phyloP scores from a whole-genome alignment of 1,140 invertebrate species.

The Cyclargus thomasi region DNA sequence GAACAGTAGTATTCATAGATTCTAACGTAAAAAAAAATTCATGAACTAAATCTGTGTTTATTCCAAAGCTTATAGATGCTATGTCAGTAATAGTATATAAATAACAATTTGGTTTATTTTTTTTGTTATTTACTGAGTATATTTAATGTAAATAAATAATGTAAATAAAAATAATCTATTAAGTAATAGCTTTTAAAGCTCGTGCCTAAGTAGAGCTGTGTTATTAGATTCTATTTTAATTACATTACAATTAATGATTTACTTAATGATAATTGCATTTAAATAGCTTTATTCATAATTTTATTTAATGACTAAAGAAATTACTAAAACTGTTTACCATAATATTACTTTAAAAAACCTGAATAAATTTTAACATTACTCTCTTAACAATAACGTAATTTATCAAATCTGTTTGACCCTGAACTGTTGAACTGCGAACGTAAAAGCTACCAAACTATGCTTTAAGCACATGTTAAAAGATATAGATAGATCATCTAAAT shows the following conservation, averaged over 20 bases:
- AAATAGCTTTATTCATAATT: neutral
- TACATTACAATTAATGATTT: neutral
- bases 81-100: no score
- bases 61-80: no score
- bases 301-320: neutral
- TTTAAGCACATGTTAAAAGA: neutral
- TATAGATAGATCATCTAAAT: neutral
- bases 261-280: neutral
- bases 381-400: neutral
- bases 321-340: neutral
- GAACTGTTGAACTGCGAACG: no score
- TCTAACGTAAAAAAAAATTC: no score
- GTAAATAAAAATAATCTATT: no score
- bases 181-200: neutral
- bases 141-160: no score
- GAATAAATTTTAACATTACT: neutral
- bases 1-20: no score
- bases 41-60: no score
- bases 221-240: neutral
- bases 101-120: no score
- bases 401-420: neutral
- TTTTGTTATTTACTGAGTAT: no score
- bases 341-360: neutral
- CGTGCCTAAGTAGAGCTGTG: neutral
- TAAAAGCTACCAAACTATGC: neutral